A percentile compares a stretch with the other conserved stretches of the same genome.
Conservation (phyloP, 2,113 vertebrate genomes). For the Podarcis muralis region DNA sequence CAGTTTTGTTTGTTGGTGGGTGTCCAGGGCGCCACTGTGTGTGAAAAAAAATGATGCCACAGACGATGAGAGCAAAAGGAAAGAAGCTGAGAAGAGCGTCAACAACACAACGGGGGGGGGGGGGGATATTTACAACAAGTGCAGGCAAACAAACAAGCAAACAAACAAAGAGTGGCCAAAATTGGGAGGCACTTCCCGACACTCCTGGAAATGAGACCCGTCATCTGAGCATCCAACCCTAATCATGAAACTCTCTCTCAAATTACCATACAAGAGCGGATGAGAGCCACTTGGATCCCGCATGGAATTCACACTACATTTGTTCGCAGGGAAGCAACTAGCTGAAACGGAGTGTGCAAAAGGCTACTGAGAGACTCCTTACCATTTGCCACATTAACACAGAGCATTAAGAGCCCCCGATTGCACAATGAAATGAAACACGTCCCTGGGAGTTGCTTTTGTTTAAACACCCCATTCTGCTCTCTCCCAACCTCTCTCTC, state of each 20-base stretch:
- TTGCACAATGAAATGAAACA: background rate
- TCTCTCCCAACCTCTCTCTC: rapidly evolving
- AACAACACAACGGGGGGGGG: background rate
- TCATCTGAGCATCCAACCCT: background rate
- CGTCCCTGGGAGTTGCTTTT: background rate
- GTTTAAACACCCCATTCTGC: background rate
- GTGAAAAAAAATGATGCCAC: background rate
- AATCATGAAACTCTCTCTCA: background rate
- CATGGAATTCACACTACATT: background rate
- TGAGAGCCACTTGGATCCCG: slow-evolving; percentile 26
- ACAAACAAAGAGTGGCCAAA: background rate
- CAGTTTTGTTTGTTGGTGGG: background rate
- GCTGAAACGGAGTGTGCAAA: background rate
- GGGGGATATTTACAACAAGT: background rate
- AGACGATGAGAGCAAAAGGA: background rate
- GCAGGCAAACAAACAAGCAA: background rate
- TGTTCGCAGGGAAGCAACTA: background rate
- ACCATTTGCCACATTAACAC: background rate
- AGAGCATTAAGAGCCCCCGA: background rate
- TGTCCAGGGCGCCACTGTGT: background rate
- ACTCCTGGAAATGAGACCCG: background rate
- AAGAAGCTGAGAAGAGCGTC: background rate
- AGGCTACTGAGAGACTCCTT: background rate
- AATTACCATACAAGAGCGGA: slow-evolving; percentile 1
- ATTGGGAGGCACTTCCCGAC: background rate